A percentile compares a stretch with the other conserved stretches of the same genome.
Conservation (phyloP, 2,888 invertebrate genomes). For the Cordilura impudica region DNA sequence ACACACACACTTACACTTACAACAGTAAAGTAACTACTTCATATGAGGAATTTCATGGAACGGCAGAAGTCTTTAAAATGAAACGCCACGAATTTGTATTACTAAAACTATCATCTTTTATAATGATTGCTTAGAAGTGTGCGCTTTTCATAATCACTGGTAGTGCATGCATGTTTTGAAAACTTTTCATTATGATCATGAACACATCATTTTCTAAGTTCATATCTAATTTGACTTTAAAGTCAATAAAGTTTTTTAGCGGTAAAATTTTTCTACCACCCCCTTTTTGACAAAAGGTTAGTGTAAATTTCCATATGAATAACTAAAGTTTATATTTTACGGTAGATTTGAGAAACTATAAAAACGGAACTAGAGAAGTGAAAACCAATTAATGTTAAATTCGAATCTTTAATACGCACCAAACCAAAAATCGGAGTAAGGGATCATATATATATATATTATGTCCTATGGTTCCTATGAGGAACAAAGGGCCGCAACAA, state of each 20-base stretch:
- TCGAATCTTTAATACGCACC: too few species aligned
- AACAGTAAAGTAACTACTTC: slow-evolving; percentile 11
- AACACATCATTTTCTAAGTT: background rate
- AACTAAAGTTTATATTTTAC: background rate
- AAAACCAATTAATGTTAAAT: too few species aligned
- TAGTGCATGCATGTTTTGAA: background rate
- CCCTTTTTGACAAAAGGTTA: background rate
- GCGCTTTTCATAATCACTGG: slow-evolving; percentile 6
- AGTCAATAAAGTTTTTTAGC: background rate
- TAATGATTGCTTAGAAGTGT: slow-evolving; percentile 36
- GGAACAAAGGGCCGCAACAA: too few species aligned
- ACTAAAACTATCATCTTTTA: slow-evolving; percentile 47
- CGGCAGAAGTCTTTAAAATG: slow-evolving; percentile 32
- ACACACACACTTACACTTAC: too few species aligned
- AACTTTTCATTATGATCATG: background rate
- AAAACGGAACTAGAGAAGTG: too few species aligned
- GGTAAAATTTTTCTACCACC: background rate
- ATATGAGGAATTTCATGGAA: slow-evolving; percentile 24
- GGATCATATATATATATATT: too few species aligned
- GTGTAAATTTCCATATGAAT: background rate
- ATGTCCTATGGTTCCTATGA: too few species aligned
- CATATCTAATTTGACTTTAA: background rate
- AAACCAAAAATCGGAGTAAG: too few species aligned
- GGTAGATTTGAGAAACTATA: too few species aligned
- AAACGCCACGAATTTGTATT: slow-evolving; percentile 45